Evolutionary conservation across 2,797 vertebrate species (phyloP), one percentile per base, ranked within the genome.

Genomic region (Cossypha heuglini): DNA sequence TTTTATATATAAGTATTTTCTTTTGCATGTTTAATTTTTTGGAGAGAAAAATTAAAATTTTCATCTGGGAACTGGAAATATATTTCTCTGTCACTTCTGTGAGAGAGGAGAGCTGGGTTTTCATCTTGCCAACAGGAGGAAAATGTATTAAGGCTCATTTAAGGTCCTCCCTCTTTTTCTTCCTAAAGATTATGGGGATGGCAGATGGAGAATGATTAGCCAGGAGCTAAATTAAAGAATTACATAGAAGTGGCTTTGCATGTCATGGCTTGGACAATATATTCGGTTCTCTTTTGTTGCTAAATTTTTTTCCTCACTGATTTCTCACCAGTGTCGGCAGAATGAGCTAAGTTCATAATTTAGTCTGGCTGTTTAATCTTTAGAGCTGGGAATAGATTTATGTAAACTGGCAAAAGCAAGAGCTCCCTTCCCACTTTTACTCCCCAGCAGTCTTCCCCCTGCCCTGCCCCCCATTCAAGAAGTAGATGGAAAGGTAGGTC

Each of bases 101-200:
- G 26, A 74, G 52, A 63, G 33, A 90, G 48, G 6, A 74, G 64
- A 77, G 38, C 76, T 88, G 29, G 12, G 19, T 22, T 80, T 61
- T 62, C 19, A 11, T 90, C 69, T 91, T 68, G 38, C 91, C 52
- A 63, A 61, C 45, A 83, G 72, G 72, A 91, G n/a, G 64, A 93
- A 83, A 91, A 93, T 88, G 25, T 64, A 64, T 94, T 94, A 80
- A 71, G 90, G 52, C 91, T 94, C 38, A 62, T 86, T 94, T 71
- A 54, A 94, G 64, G 35, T 71, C 72, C 38, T 84, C 35, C 19
- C 29, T 57, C 67, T 74, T 92, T 77, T 86, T 91, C 64, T 95
- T 80, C 20, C 52, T 74, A 24, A 80, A 88, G 79, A 68, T 86
- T 91, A 72, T 86, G 72, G 43, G 22, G 19, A 37, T 93, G 91